Conservation (phyloP, 2,888 invertebrate genomes). For the Caenorhabditis sinica region DNA sequence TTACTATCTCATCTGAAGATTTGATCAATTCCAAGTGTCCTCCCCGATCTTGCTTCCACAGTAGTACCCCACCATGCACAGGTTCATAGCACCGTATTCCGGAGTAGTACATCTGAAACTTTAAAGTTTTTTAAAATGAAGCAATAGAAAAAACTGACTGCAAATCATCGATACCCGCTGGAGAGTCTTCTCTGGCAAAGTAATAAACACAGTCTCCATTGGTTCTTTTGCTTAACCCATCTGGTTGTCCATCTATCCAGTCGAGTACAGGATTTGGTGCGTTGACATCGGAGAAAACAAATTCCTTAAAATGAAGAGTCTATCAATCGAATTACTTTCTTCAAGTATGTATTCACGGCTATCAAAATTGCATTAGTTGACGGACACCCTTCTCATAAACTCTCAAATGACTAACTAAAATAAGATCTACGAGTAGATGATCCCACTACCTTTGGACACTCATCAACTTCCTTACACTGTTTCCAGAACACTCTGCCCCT, state of each 20-base stretch:
- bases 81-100: neutral
- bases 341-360: too few relatives aligned
- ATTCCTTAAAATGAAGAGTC: neutral
- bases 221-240: neutral
- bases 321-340: too few relatives aligned
- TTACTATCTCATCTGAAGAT: too few relatives aligned
- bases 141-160: neutral
- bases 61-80: constrained; percentile 19
- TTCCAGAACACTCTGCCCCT: constrained; percentile 1
- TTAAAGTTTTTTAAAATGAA: neutral
- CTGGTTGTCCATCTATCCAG: constrained; percentile 23
- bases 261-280: neutral
- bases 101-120: neutral
- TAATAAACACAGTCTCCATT: constrained; percentile 14
- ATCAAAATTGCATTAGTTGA: too few relatives aligned
- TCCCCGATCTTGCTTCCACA: neutral
- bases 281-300: neutral
- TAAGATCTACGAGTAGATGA: too few relatives aligned
- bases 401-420: too few relatives aligned
- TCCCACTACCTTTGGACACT: too few relatives aligned
- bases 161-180: constrained; percentile 10
- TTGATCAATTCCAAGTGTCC: constrained; percentile 16
- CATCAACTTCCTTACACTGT: neutral
- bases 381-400: too few relatives aligned
- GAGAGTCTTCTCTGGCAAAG: neutral